phyloP scores from a whole-genome alignment of 2,888 invertebrate genomes.

The Hermaeophaga mercurialis region DNA sequence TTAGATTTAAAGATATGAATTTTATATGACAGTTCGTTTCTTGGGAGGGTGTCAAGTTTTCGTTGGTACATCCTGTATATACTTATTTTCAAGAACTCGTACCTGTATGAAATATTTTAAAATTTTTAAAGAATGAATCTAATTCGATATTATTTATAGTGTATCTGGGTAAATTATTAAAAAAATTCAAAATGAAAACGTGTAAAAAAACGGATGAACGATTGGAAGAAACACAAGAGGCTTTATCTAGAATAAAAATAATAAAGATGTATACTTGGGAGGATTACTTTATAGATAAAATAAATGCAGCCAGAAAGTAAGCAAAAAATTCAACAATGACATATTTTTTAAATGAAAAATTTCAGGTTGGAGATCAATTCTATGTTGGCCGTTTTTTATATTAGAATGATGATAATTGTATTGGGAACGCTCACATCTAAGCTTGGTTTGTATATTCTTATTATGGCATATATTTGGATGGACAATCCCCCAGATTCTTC shows the following conservation, averaged over 20 bases:
- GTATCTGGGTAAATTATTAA: conserved; percentile 27
- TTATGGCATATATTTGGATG: conserved; percentile 41
- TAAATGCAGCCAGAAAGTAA: conserved; percentile 39
- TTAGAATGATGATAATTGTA: conserved; percentile 46
- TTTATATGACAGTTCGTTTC: too few relatives aligned
- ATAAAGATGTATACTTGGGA: conserved; percentile 50
- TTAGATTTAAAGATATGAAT: too few relatives aligned
- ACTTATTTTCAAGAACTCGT: too few relatives aligned
- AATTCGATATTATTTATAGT: too few relatives aligned
- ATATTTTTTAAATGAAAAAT: too few relatives aligned
- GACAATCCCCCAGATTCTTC: conserved; percentile 41
- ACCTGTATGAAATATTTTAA: too few relatives aligned
- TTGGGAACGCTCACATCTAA: conserved; percentile 45
- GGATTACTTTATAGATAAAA: conserved; percentile 39
- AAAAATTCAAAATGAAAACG: conserved; percentile 32
- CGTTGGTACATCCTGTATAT: too few relatives aligned
- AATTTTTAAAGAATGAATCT: too few relatives aligned
- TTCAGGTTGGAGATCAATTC: background rate
- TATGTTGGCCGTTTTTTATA: conserved; percentile 46
- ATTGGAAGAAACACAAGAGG: conserved; percentile 44
- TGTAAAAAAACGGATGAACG: conserved; percentile 50
- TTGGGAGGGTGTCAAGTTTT: too few relatives aligned
- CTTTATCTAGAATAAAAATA: conserved; percentile 44
- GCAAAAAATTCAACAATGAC: too few relatives aligned
- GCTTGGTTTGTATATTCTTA: conserved; percentile 41